Evolutionary conservation across 2,113 vertebrate genomes (phyloP), one percentile per base, ranked within the genome.

Genomic region (Leptobrachium ailaonicum): DNA sequence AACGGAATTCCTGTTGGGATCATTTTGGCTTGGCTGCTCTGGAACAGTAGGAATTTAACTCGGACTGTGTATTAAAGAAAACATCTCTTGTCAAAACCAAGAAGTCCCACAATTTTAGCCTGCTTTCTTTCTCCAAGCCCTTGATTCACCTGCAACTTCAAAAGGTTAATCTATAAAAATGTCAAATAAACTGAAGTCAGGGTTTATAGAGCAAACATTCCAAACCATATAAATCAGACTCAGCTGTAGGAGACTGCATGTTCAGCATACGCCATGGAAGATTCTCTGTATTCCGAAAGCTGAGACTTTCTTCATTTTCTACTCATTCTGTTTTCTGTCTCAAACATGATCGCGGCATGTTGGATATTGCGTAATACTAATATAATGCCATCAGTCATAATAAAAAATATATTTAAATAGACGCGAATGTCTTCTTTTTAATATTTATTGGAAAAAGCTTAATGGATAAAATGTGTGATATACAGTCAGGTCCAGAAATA

Each of bases 21-120:
- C 20, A 60, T 67, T 41, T 47, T 41, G 70, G 71, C 56, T 45
- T 84, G 78, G 69, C 13, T 68, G 68, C 44, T 75, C 40, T 75
- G 14, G 13, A 11, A 50, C 32, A 68, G 70, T 11, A 43, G 4
- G 63, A 68, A 63, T 75, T 75, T 72, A 83, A 56, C 10, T 14
- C 8, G 45, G 63, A 62, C 32, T 56, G 32, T 40, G 56, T 67
- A 42, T 70, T 76, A 43, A 73, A 79, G 72, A 63, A 43, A 76
- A 45, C 20, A 74, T 63, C 9, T 71, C 62, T 9, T 66, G 53
- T 6, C 43, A 6, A 41, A 12, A n/a, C 8, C 9, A 13, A 2
- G 4, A 11, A 43, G 1, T 60, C 6, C 7, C 74, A 62, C 6
- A 53, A 41, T 11, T 20, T 53, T 56, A 69, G 42, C 66, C 14